These are phyloP conservation scores for Drosophila yakuba DNA, from an alignment of 1,140 invertebrate genomes.

Conservation along the genomic window DNA sequence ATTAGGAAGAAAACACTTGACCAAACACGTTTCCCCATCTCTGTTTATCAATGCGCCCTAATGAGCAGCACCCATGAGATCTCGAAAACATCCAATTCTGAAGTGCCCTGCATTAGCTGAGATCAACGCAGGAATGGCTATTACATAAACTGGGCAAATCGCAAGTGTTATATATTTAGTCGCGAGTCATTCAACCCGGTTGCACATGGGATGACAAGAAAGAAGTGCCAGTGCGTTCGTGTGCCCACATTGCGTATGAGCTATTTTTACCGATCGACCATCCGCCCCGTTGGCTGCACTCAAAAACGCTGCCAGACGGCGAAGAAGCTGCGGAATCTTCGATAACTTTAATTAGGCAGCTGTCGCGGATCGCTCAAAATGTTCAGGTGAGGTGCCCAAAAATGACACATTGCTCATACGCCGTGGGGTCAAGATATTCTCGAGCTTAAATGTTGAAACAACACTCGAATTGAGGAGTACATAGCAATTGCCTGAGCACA, in stretches of 20 bases:
- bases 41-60: conserved; percentile 49
- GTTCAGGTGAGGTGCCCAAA: conserved; percentile 29
- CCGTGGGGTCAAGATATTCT: conserved; percentile 7
- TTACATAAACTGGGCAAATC: conserved; percentile 39
- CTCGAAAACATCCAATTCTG: conserved; percentile 7
- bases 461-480: not conserved
- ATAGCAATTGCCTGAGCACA: not conserved
- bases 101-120: not conserved
- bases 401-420: conserved; percentile 49
- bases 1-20: conserved; percentile 15
- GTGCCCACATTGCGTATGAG: conserved; percentile 64
- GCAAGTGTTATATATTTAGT: conserved; percentile 34
- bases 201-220: conserved; percentile 15
- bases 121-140: not conserved
- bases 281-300: not conserved
- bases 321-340: conserved; percentile 27
- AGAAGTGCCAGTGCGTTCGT: conserved; percentile 32
- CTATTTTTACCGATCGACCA: conserved; percentile 55
- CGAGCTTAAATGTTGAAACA: not conserved
- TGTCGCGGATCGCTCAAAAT: conserved; percentile 44
- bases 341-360: conserved; percentile 76
- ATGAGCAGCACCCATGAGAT: conserved; percentile 23
- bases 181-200: conserved; percentile 71
- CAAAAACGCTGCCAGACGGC: conserved; percentile 28
- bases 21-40: conserved; percentile 38